A percentile compares a stretch with the other conserved stretches of the same genome.
These are phyloP conservation scores for Spilarctia lutea DNA, from an alignment of 2,888 invertebrate genomes.

Conservation along the genomic window DNA sequence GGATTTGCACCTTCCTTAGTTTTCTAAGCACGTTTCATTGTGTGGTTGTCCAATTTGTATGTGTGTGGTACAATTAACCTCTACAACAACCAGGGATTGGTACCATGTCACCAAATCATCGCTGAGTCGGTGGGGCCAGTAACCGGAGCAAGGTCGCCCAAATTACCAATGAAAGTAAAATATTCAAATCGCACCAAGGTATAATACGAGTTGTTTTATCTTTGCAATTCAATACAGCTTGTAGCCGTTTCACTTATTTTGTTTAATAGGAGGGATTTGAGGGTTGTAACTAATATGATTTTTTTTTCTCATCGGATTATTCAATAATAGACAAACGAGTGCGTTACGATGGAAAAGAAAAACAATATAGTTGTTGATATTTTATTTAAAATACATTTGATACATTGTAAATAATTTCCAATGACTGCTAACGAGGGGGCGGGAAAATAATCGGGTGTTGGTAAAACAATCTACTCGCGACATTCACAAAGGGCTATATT, in stretches of 20 bases:
- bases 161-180: constrained; percentile 28
- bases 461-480: constrained; percentile 5
- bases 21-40: neutral
- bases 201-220: constrained; percentile 5
- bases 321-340: too few relatives aligned
- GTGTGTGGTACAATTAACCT: neutral
- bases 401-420: neutral
- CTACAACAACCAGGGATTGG: neutral
- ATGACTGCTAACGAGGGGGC: constrained; percentile 2
- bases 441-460: neutral
- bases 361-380: too few relatives aligned
- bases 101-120: constrained; percentile 10
- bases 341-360: too few relatives aligned
- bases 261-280: too few relatives aligned
- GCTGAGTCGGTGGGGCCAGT: constrained; percentile 13
- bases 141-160: constrained; percentile 28
- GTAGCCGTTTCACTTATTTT: too few relatives aligned
- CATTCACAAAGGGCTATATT: neutral
- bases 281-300: too few relatives aligned
- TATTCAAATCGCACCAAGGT: constrained; percentile 20
- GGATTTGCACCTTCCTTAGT: neutral
- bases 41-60: neutral
- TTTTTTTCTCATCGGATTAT: too few relatives aligned
- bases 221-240: neutral
- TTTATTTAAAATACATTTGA: too few relatives aligned